Conservation (phyloP, 2,113 vertebrate species). For the Machaerirhynchus nigripectus region DNA sequence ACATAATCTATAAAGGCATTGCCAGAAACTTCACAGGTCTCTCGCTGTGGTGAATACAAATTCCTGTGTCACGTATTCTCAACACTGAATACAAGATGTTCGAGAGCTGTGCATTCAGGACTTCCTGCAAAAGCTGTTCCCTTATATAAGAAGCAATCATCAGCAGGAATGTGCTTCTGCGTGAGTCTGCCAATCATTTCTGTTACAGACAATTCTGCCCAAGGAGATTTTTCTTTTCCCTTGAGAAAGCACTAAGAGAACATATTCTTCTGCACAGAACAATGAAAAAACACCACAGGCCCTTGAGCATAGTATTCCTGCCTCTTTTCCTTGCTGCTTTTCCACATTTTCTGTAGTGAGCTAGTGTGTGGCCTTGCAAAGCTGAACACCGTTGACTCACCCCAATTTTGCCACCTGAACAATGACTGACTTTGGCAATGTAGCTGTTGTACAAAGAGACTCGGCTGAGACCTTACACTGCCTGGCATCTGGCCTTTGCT, state of each 20-base stretch:
- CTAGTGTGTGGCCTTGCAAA: not conserved
- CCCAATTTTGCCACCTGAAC: not conserved
- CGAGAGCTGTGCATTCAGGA: not conserved
- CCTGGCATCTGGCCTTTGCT: not conserved
- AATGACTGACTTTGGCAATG: not conserved
- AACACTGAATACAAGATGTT: not conserved
- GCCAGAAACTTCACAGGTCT: not conserved
- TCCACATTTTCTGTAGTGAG: not conserved
- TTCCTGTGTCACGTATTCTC: not conserved
- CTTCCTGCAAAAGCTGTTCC: not conserved
- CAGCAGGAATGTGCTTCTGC: not conserved
- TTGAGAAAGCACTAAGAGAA: not conserved
- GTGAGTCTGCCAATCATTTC: not conserved
- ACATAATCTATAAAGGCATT: not conserved
- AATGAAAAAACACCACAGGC: not conserved
- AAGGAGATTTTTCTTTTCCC: conserved; percentile 8
- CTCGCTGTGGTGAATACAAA: not conserved
- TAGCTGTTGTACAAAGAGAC: not conserved
- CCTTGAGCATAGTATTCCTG: not conserved
- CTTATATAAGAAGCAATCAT: not conserved
- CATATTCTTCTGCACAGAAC: not conserved
- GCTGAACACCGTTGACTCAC: not conserved
- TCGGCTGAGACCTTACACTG: not conserved
- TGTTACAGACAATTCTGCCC: not conserved
- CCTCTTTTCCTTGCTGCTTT: not conserved